Conservation (phyloP, 2,113 vertebrate genomes). For the Noturus placidus region DNA sequence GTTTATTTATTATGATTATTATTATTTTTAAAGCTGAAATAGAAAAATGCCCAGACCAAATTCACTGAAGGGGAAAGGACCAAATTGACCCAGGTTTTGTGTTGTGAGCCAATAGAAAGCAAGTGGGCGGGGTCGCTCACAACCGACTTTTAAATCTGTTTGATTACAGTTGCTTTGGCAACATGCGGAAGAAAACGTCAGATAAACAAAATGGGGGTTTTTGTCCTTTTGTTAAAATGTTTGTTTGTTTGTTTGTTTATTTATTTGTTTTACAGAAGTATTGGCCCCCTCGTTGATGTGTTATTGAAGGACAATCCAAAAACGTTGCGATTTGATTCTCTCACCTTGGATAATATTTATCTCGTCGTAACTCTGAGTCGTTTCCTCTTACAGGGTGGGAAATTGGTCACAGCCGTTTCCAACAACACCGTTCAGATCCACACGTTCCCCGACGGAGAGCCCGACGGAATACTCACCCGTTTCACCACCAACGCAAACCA, state of each 20-base stretch:
- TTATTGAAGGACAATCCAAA: background rate
- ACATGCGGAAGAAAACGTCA: background rate
- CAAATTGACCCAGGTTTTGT: background rate
- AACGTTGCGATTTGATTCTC: background rate
- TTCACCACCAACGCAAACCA: constrained; percentile 92
- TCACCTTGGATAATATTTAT: background rate
- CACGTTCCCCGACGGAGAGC: constrained; percentile 89
- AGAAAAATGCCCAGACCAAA: background rate
- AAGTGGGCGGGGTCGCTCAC: background rate
- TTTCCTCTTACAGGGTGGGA: constrained; percentile 75
- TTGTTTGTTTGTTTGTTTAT: too few relatives aligned
- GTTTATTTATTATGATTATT: too few relatives aligned
- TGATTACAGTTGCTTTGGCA: background rate
- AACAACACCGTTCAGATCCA: constrained; percentile 92
- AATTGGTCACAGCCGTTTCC: constrained; percentile 85
- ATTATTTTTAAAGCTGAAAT: background rate
- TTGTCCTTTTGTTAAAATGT: too few relatives aligned
- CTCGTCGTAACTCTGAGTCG: background rate
- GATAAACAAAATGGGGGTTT: too few relatives aligned
- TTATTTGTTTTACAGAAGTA: background rate
- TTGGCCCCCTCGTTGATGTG: background rate
- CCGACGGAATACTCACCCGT: constrained; percentile 92
- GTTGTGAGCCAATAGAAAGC: background rate
- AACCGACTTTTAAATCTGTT: background rate
- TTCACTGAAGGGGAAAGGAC: background rate